Evolutionary conservation across 2,888 invertebrate species (phyloP), one percentile per base, ranked within the genome.

Genomic region (Agrochola circellaris): DNA sequence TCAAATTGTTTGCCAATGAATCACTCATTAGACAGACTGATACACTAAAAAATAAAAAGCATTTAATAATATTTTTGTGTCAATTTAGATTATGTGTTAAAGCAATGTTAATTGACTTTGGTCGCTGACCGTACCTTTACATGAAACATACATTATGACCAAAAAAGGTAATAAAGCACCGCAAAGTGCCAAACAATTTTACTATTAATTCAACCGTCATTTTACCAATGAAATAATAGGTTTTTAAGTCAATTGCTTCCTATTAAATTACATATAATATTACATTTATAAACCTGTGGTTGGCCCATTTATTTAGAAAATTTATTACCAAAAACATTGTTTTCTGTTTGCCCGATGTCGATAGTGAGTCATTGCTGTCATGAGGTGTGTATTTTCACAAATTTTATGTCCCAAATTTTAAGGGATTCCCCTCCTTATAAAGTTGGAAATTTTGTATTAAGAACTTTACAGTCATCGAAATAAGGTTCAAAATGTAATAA

Each of bases 1-100:
- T 23, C 26, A 48, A 56, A 54, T 70, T 80, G 11, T n/a, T 71
- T n/a, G 7, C 6, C 20, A 58, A 48, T 76, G 26, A 72, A 77
- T 81, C 81, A 81, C 38, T 48, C 15, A 4, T n/a, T 45, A 20
- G 15, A 54, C 17, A 5, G 11, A 38, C 3, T 38, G 38, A 23
- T 34, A 15, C 11, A 65, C n/a, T n/a, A 30, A 7, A 17, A 34
- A 23, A 45, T 64, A 61, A n/a, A 2, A 34, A 58, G 5, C 13
- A 3, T 34, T 34, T 34, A 34, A 34, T 34, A 34, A 61, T 20
- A 61, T 20, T 20, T 30, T 15, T 20, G 30, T 30, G 11, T 30
- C 30, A 30, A 61, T 30, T 61, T 30, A 30, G 11, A 30, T 30
- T 20, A 30, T 11, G 30, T 61, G 26, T 30, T 60, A 60, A 34